Evolutionary conservation across 2,113 vertebrate genomes (phyloP).

Genomic region (Martes martes): DNA sequence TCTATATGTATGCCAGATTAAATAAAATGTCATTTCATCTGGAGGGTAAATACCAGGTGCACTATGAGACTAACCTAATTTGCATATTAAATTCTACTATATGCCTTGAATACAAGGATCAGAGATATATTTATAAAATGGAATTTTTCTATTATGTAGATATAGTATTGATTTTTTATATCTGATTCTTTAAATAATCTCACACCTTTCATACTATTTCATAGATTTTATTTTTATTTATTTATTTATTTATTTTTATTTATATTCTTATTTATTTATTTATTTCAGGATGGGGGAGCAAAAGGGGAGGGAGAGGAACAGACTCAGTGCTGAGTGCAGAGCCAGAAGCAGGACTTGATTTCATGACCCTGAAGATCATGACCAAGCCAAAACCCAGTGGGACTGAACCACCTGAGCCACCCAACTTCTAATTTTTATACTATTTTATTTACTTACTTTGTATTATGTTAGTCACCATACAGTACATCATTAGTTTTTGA

Average conservation of each 20-base stretch:
- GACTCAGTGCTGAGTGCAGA: background rate
- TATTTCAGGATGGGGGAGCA: background rate
- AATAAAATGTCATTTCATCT: background rate
- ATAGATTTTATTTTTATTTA: background rate
- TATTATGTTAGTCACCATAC: no score
- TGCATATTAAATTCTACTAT: background rate
- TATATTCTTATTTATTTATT: background rate
- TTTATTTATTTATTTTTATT: no score
- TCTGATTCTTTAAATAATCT: background rate
- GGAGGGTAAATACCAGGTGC: background rate
- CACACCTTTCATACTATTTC: background rate
- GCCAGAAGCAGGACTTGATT: background rate
- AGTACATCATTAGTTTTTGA: no score
- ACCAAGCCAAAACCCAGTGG: background rate
- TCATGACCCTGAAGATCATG: background rate
- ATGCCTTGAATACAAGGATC: background rate
- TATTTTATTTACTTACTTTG: background rate
- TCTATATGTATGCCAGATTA: background rate
- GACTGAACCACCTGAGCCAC: background rate
- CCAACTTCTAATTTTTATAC: background rate
- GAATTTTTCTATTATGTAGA: background rate
- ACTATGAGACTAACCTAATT: background rate
- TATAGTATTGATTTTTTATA: background rate
- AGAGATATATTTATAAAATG: background rate
- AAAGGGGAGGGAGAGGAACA: background rate